phyloP scores from a whole-genome alignment of 2,888 invertebrate genomes.

The Drosophila prostipennis region DNA sequence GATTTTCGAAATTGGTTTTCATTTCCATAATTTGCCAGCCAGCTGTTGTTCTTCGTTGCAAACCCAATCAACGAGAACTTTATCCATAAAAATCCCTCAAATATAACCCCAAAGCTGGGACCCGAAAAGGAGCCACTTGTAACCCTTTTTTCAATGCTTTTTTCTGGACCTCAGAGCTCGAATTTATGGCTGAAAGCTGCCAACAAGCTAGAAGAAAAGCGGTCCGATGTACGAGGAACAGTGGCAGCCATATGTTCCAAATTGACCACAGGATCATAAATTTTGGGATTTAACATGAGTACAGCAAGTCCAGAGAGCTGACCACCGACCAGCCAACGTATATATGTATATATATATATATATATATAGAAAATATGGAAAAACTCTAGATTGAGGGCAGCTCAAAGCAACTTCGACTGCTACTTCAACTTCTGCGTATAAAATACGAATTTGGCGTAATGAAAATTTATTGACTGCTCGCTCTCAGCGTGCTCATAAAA shows the following conservation, averaged over 20 bases:
- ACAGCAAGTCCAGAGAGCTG: slow-evolving; percentile 20
- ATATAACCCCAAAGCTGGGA: slow-evolving; percentile 22
- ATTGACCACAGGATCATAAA: slow-evolving; percentile 76
- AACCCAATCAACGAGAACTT: slow-evolving; percentile 38
- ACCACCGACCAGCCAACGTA: slow-evolving; percentile 15
- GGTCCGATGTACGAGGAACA: slow-evolving; percentile 33
- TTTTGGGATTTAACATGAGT: slow-evolving; percentile 72
- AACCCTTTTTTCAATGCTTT: slow-evolving; percentile 53
- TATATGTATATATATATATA: too few relatives aligned
- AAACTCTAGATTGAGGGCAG: slow-evolving; percentile 30
- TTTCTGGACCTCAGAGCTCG: slow-evolving; percentile 34
- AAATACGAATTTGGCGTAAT: slow-evolving; percentile 73
- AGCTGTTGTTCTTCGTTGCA: slow-evolving; percentile 32
- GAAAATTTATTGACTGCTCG: slow-evolving; percentile 71
- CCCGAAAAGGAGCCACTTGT: slow-evolving; percentile 43
- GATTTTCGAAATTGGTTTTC: slow-evolving; percentile 5
- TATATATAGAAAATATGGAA: background rate
- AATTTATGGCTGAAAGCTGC: slow-evolving; percentile 40
- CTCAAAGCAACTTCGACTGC: slow-evolving; percentile 45
- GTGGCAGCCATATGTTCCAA: slow-evolving; percentile 69
- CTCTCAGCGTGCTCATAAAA: slow-evolving; percentile 56
- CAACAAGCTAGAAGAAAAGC: slow-evolving; percentile 36
- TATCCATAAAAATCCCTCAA: slow-evolving; percentile 41
- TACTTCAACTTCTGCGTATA: slow-evolving; percentile 50
- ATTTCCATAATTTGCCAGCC: slow-evolving; percentile 30